Evolutionary conservation across 37 sponge, comb jelly and placozoan species (phyloP).

Genomic region (Ianthella basta): DNA sequence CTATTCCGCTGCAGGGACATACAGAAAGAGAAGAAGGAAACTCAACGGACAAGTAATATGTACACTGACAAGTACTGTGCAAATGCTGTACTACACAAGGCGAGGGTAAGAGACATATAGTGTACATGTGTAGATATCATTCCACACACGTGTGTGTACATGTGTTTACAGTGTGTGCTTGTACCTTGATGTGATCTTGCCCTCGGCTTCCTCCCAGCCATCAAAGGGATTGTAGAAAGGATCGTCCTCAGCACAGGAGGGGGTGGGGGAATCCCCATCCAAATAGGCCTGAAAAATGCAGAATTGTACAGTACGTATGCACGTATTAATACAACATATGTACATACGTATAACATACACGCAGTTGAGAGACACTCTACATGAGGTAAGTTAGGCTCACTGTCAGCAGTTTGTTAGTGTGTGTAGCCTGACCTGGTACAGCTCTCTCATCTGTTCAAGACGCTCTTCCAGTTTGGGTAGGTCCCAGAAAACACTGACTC

Average conservation of each 20-base stretch:
- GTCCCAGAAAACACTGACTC: constrained; percentile 68
- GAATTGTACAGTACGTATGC: background rate
- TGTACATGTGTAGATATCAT: background rate
- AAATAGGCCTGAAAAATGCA: background rate
- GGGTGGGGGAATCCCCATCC: background rate
- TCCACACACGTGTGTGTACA: background rate
- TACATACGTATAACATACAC: background rate
- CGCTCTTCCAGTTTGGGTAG: constrained; percentile 76
- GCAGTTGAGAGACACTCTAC: background rate
- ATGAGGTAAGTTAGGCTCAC: background rate
- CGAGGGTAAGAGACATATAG: no score
- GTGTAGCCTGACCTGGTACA: constrained; percentile 57
- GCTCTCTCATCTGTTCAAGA: constrained; percentile 85
- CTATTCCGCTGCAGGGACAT: no score
- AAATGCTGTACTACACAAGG: no score
- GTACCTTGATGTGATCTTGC: constrained; percentile 19
- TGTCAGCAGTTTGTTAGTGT: background rate
- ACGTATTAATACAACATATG: background rate
- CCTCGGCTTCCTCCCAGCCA: constrained; percentile 40
- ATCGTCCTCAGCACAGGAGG: constrained; percentile 29
- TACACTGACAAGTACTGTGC: no score
- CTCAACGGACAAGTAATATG: no score
- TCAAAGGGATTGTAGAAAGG: constrained; percentile 58
- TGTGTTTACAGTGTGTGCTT: background rate
- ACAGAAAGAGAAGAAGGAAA: no score